Evolutionary conservation across 2,888 invertebrate genomes (phyloP), one percentile per base, ranked within the genome.

Genomic region (Meghimatium bilineatum): DNA sequence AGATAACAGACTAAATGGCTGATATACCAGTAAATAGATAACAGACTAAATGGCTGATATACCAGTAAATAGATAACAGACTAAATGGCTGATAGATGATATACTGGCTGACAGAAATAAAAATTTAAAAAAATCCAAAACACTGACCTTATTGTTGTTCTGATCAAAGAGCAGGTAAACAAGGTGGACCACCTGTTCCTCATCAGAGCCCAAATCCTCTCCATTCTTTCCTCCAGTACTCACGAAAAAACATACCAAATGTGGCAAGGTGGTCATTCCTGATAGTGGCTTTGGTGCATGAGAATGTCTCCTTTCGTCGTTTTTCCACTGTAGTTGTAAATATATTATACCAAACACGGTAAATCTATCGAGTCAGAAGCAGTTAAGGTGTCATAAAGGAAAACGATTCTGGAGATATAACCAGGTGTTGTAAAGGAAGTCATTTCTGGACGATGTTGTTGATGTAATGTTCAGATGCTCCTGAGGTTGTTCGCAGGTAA

Each of bases 161-260:
- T 97, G 96, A 93, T 98, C 97, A 92, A 98, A 96, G 93, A 98
- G 95, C 91, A 97, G 96, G 95, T 97, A 98, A 88, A 97, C 97
- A 90, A 98, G 95, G 90, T 97, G 95, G 87, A 98, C 97, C 90
- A 97, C 96, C 94, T 98, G 98, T 94, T 98, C 97, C 94, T 99
- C 99, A 93, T 99, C 99, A 82, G 97, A 96, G 90, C 98, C 98
- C 88, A 98, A 96, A 67, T 93, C 93, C 88, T 96, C 96, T 89
- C 97, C 98, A 94, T 97, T 97, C 90, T 97, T 96, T 86, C 99
- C 99, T 89, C 97, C 97, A 81, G 98, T 98, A 93, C 97, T 97
- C 94, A 97, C 96, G 95, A 97, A 97, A 93, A 98, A 95, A 91
- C 97, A 96, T 94, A 98, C 97, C 94, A 98, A 95, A 95, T 97